Base-by-base conservation (phyloP, 2,113 vertebrate species). In the Melozone crissalis region DNA sequence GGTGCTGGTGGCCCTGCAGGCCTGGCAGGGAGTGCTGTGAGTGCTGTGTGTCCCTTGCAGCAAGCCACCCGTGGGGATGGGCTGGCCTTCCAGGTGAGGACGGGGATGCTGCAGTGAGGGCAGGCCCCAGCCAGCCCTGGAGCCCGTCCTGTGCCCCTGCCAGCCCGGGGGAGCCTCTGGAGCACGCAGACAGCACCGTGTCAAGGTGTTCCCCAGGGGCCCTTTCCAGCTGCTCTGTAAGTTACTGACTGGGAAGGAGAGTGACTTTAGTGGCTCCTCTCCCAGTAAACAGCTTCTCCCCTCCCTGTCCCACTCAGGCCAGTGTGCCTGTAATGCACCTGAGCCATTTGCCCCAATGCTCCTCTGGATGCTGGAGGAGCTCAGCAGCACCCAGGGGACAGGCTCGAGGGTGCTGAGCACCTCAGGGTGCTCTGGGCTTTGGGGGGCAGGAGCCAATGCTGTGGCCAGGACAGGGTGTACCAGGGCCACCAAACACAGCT, bases 31-130 rank as follows among this genome's bases (percentile, higher is more conserved):
- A 0, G 43, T 17, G 59, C 67, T 41, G 8, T 58, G 55, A 92
- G 58, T 4, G 11, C 31, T 0, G 1, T 27, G 35, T 94, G 17
- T 77, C 77, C 78, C 75, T 87, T 62, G 67, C 92, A 99, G 99
- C 98, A 99, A 97, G 97, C 99, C 81, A 99, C 98, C 1, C 98
- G 98, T 16, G 99, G 98, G 59, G 99, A 99, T 0, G 98, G 99
- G 22, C 97, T 98, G n/a, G 89, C 98, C 69, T 99, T 99, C 94
- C 99, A 99, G 98, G 98, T 95, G 95, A 98, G 98, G 95, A 95
- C 98, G 0, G 98, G 99, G 67, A 96, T 98, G 93, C 93, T 98
- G 87, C 97, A 95, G 67, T 98, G 94, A 98, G 76, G 87, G 66
- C 1, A 2, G 43, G 49, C 19, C 10, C 28, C 79, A 66, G 46